Base-by-base conservation (phyloP, 92 coral and sea anemone genomes). In the Hydrozoanthus gracilis region DNA sequence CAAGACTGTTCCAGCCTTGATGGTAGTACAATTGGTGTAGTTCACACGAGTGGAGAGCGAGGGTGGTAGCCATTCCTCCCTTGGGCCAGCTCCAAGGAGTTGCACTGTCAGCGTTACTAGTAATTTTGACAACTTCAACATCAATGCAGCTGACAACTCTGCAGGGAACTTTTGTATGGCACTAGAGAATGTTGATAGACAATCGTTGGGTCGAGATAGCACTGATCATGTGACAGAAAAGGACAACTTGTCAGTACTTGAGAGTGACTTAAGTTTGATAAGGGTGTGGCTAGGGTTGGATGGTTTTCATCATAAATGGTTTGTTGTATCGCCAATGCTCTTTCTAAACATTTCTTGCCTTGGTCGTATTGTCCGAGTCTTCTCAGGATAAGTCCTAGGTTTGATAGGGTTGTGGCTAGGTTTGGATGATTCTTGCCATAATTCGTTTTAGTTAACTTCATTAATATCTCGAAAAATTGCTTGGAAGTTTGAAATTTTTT, bases 21-120 rank as follows among this genome's bases (percentile, higher is more conserved):
- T 82, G 94, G 99, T 77, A 93, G 98, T 20, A 93, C 92, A 44
- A 93, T 95, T 66, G 94, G 98, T 51, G 91, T 51, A 0, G 94
- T 92, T 3, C 94, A 96, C 47, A 97, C 91, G 45, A 89, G 46
- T 7, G 95, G n/a, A n/a, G n/a, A n/a, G 90, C 2, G 99, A 96
- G 44, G 93, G 94, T 1, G 98, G 89, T 82, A 95, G 98, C 71
- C 98, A 95, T 15, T 95, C 98, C 51, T 96, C 99, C 1, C 95
- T 96, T 17, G 92, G 95, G 69, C 99, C 99, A 15, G 99, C 96
- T 0, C 99, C 99, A n/a, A 92, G 99, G 5, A 96, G 99, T 88
- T 96, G 99, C 72, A 95, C 98, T 4, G 98, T 95, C 66, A 96
- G 99, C 82, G 95, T 96, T 16, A 92, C 99, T 44, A 96, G 99